These are phyloP conservation scores for Scaptomyza flava DNA, from an alignment of 2,888 invertebrate species.

Conservation along the genomic window DNA sequence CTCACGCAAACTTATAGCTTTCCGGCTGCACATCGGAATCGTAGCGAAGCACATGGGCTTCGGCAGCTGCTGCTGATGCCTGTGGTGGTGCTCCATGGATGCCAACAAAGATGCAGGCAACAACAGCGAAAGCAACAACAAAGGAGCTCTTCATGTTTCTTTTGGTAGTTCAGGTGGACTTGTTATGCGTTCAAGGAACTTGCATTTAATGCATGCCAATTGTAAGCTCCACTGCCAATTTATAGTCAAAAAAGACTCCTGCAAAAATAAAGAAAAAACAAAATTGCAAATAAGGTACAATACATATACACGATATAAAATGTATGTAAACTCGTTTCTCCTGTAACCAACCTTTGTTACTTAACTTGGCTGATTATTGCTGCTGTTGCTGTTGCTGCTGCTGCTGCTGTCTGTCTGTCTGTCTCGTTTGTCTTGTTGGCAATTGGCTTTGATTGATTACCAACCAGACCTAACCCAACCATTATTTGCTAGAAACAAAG, in stretches of 20 bases:
- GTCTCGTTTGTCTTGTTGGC: conserved; percentile 21
- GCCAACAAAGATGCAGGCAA: conserved; percentile 73
- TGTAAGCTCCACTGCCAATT: conserved; percentile 53
- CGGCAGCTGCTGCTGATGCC: conserved; percentile 80
- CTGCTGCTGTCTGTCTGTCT: conserved; percentile 1
- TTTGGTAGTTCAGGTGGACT: conserved; percentile 18
- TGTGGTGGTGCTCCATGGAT: conserved; percentile 77
- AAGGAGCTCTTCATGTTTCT: conserved; percentile 68
- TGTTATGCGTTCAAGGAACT: conserved; percentile 65
- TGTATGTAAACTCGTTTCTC: conserved; percentile 46
- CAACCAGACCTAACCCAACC: conserved; percentile 41
- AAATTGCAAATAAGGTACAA: conserved; percentile 23
- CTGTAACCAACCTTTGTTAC: conserved; percentile 56
- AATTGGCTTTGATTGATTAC: conserved; percentile 68
- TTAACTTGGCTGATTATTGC: conserved; percentile 40
- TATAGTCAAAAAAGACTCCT: conserved; percentile 48
- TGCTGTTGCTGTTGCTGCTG: conserved; percentile 3
- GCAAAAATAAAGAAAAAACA: conserved; percentile 12
- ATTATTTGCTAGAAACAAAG: conserved; percentile 50
- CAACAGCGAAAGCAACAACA: conserved; percentile 54
- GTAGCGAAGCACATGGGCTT: conserved; percentile 87
- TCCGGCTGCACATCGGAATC: conserved; percentile 85
- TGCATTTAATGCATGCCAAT: conserved; percentile 76
- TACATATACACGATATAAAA: conserved; percentile 9
- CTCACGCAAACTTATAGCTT: conserved; percentile 82